Conservation (phyloP, 2,797 vertebrate genomes). For the Siniperca obscura region DNA sequence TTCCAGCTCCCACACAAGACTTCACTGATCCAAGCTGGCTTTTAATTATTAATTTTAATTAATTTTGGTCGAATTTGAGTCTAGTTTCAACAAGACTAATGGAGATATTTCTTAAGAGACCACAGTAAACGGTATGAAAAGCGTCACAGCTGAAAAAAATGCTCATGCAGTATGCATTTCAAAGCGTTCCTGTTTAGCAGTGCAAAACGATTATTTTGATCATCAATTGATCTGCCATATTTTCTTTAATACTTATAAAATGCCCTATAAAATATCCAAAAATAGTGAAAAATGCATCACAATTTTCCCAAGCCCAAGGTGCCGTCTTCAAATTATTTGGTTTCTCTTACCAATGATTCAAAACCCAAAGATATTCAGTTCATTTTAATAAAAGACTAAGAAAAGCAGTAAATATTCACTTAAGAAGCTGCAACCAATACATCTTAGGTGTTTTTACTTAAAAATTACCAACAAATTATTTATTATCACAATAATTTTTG, state of each 20-base stretch:
- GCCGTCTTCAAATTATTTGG: too few species aligned
- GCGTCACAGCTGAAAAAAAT: too few species aligned
- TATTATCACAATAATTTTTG: not conserved
- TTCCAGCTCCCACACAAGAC: slow-evolving; percentile 5
- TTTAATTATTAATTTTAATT: too few species aligned
- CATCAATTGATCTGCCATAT: too few species aligned
- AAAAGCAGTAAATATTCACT: not conserved
- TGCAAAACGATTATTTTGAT: too few species aligned
- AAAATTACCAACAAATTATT: not conserved
- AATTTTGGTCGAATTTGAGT: not conserved
- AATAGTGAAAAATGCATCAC: too few species aligned
- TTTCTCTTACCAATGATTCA: not conserved
- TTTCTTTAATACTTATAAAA: too few species aligned
- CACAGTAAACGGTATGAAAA: too few species aligned
- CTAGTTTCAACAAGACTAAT: not conserved
- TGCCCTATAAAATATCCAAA: too few species aligned
- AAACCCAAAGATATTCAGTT: not conserved
- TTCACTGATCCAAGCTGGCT: not conserved
- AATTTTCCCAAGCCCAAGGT: too few species aligned
- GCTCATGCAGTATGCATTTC: too few species aligned
- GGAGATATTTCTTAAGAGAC: not conserved
- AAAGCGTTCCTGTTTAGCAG: too few species aligned
- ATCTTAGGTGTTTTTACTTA: not conserved
- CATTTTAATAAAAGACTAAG: not conserved
- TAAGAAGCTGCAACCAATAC: not conserved